Percentiles rank a stretch among this genome's conserved stretches.
Evolutionary conservation across 1,140 invertebrate species (phyloP).

Genomic region (Ridgeia piscesae): DNA sequence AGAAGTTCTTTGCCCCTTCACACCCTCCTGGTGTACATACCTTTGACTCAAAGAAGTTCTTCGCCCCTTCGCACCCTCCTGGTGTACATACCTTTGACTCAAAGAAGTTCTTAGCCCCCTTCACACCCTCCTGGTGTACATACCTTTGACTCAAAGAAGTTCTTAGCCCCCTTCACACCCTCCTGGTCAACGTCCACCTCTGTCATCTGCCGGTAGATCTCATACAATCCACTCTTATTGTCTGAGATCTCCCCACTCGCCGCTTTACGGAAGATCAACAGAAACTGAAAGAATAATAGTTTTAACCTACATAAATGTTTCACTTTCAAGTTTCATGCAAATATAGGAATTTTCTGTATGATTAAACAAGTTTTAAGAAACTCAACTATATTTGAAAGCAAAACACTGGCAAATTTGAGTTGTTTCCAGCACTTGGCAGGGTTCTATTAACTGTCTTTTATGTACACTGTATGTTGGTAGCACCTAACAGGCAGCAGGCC

Average conservation of each 20-base stretch:
- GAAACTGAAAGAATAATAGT: slow-evolving; percentile 65
- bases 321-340: background rate
- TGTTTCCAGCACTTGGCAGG: too few species aligned
- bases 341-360: background rate
- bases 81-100: too few species aligned
- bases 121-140: background rate
- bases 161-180: slow-evolving; percentile 55
- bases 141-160: slow-evolving; percentile 58
- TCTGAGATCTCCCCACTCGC: slow-evolving; percentile 78
- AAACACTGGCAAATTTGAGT: too few species aligned
- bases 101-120: background rate
- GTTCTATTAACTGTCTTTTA: too few species aligned
- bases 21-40: too few species aligned
- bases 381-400: background rate
- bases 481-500: too few species aligned
- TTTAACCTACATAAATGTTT: background rate
- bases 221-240: slow-evolving; percentile 75
- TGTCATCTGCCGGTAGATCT: slow-evolving; percentile 56
- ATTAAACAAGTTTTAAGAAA: background rate
- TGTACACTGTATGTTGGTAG: too few species aligned
- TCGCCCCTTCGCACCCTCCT: too few species aligned
- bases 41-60: too few species aligned
- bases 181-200: slow-evolving; percentile 57
- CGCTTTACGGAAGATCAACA: slow-evolving; percentile 85
- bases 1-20: too few species aligned